Base-by-base conservation (phyloP, 1,140 invertebrate genomes). In the Philaenus spumarius region DNA sequence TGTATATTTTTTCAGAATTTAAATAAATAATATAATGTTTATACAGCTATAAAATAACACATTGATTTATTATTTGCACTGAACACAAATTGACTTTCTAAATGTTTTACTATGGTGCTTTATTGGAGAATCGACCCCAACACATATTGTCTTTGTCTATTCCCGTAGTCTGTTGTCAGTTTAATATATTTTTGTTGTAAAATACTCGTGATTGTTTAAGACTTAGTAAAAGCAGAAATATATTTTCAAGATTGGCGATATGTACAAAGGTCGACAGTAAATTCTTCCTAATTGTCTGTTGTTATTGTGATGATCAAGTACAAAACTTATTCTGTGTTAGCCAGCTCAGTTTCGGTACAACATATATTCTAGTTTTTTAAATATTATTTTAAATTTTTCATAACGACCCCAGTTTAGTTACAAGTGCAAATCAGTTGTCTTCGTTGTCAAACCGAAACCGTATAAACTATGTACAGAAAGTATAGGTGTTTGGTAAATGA, bases 241-340 rank as follows among this genome's bases (percentile, higher is more conserved):
- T 30, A 30, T 30, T 30, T 30, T 30, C 39, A 47, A 48, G 30
- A 37, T 39, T 48, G 46, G 17, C 19, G 37, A 43, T 57, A 48
- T 57, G 55, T 57, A 57, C 55, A 57, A 50, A 50, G 14, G 17
- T 23, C 6, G 45, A 57, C 34, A 20, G 23, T 23, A 14, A 47
- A 37, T n/a, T 48, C 47, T 48, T 47, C n/a, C 37, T 15, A 55
- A 51, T 45, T 46, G 23, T 46, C 43, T 23, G 17, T 23, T 20
- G 43, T 17, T 50, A 24, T 26, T 50, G 47, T 50, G 47, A 50
- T 50, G 22, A 50, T 14, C 22, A 50, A 50, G 47, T 50, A 50
- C 47, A 50, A 50, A 50, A 50, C 47, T 22, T 20, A 19, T 23
- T 48, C 46, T 50, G 26, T 50, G 47, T 50, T 50, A 50, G 47